phyloP scores from a whole-genome alignment of 1,140 invertebrate species.

The Drosophila bocki region DNA sequence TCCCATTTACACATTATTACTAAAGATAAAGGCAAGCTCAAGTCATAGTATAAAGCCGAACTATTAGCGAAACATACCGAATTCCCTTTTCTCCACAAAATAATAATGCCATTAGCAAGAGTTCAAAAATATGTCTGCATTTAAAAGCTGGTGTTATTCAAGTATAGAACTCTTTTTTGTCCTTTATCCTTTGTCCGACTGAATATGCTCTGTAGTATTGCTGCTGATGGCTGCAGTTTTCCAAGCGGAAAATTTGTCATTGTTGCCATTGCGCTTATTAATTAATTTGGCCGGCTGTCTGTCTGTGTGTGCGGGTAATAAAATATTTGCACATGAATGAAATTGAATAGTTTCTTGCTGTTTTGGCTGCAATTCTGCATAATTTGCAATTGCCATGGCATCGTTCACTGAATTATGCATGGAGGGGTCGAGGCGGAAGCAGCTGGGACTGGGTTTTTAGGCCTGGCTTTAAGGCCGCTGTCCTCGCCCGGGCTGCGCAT shows the following conservation, averaged over 20 bases:
- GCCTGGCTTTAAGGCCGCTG: constrained; percentile 10
- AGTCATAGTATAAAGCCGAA: neutral
- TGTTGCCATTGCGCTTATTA: constrained; percentile 78
- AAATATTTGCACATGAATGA: constrained; percentile 81
- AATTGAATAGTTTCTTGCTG: constrained; percentile 76
- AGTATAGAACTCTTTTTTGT: constrained; percentile 14
- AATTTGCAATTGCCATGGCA: constrained; percentile 73
- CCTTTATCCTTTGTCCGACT: constrained; percentile 25
- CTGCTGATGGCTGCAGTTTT: constrained; percentile 59
- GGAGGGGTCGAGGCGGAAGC: constrained; percentile 11
- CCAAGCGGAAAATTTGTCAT: constrained; percentile 65
- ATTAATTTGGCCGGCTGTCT: constrained; percentile 73
- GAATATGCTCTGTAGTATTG: constrained; percentile 35
- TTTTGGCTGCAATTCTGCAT: constrained; percentile 71
- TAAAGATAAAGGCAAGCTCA: neutral
- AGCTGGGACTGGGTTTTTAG: constrained; percentile 24
- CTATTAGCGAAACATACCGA: neutral
- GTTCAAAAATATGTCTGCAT: neutral
- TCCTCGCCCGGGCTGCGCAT: constrained; percentile 22
- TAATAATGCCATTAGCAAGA: neutral
- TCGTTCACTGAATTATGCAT: constrained; percentile 62
- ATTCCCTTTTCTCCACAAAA: neutral
- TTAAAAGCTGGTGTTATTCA: constrained; percentile 47
- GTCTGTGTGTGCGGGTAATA: constrained; percentile 60
- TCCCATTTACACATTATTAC: neutral